These are phyloP conservation scores for Cossypha heuglini DNA, from an alignment of 2,797 vertebrate species.

Conservation along the genomic window DNA sequence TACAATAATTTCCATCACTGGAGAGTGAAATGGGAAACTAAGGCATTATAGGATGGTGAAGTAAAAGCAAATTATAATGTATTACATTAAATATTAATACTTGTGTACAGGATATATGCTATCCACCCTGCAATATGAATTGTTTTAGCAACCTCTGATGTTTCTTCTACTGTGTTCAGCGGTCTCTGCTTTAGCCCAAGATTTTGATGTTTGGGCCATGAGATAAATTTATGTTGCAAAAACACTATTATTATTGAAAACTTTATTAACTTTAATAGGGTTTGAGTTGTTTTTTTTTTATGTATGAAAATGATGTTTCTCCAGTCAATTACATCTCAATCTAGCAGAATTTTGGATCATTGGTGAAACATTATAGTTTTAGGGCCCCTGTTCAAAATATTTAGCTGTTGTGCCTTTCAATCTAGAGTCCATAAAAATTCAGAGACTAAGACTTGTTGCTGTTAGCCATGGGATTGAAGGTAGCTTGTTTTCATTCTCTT, in stretches of 20 bases:
- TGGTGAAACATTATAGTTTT: neutral
- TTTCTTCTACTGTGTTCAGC: neutral
- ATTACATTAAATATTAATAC: conserved; percentile 58
- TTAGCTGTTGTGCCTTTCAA: neutral
- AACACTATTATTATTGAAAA: neutral
- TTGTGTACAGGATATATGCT: neutral
- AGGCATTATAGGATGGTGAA: neutral
- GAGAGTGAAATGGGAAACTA: neutral
- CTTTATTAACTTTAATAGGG: neutral
- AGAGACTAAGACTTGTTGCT: neutral
- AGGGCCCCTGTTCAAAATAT: neutral
- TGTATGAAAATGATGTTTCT: neutral
- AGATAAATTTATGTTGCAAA: neutral
- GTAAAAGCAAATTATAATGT: conserved; percentile 6
- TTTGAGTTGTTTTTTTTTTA: neutral
- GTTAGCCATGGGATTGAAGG: neutral
- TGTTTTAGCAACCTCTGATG: neutral
- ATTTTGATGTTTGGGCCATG: neutral
- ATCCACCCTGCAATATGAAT: neutral
- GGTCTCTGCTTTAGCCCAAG: neutral
- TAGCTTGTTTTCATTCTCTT: neutral
- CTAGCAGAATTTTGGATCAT: neutral
- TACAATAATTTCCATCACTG: neutral
- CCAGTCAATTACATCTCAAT: neutral
- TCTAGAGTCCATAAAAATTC: neutral